phyloP scores from a whole-genome alignment of 1,140 invertebrate genomes.

The Phymastichus coffea region DNA sequence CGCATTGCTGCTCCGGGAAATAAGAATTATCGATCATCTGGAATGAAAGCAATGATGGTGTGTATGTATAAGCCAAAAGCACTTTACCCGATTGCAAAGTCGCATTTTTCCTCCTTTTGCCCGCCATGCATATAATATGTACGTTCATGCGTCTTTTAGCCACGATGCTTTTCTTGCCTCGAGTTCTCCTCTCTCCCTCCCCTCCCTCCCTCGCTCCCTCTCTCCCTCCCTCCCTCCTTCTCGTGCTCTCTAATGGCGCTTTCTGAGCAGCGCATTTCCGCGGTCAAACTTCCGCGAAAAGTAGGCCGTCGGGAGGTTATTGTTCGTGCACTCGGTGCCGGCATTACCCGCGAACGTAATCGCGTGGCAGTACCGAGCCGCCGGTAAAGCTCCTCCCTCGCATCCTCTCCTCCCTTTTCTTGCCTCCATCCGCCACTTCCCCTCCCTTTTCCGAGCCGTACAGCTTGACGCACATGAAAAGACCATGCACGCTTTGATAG shows the following conservation, averaged over 20 bases:
- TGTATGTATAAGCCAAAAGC: too few species aligned
- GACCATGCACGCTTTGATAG: too few species aligned
- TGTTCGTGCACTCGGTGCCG: conserved; percentile 3
- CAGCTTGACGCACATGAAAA: not conserved
- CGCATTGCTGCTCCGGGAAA: too few species aligned
- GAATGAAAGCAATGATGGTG: too few species aligned
- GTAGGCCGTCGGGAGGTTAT: conserved; percentile 17
- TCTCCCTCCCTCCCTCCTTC: not conserved
- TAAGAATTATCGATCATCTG: too few species aligned
- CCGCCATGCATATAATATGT: too few species aligned
- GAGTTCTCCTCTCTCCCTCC: not conserved
- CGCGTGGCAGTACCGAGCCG: too few species aligned
- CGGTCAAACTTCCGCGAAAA: conserved; percentile 19
- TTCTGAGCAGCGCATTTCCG: conserved; percentile 1
- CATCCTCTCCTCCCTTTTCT: too few species aligned
- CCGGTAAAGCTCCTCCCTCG: too few species aligned
- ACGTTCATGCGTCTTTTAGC: too few species aligned
- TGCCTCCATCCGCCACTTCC: not conserved
- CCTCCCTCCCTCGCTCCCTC: not conserved
- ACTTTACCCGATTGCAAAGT: not conserved
- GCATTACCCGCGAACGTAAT: not conserved
- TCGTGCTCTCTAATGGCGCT: conserved; percentile 6
- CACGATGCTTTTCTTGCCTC: too few species aligned
- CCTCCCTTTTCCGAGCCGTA: not conserved
- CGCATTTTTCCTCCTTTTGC: too few species aligned